These are phyloP conservation scores for Drosophila biarmipes DNA, from an alignment of 1,140 invertebrate genomes.

Conservation along the genomic window DNA sequence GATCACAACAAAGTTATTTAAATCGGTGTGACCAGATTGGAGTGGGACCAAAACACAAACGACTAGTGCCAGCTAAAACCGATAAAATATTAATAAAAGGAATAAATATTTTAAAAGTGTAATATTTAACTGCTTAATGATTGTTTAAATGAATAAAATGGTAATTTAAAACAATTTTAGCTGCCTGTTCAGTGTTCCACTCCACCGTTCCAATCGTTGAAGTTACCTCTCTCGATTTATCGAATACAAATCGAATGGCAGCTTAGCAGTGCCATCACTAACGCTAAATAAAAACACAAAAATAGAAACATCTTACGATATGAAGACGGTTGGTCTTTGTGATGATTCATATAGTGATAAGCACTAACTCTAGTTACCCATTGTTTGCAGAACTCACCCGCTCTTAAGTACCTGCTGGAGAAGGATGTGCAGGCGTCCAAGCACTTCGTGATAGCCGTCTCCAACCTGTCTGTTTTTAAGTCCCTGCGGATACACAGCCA, in stretches of 20 bases:
- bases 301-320: slow-evolving; percentile 12
- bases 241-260: slow-evolving; percentile 5
- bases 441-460: slow-evolving; percentile 86
- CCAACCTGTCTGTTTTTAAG: slow-evolving; percentile 86
- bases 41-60: not conserved
- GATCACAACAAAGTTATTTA: slow-evolving; percentile 34
- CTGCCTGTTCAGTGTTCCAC: not conserved
- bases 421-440: slow-evolving; percentile 88
- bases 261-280: slow-evolving; percentile 14
- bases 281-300: slow-evolving; percentile 27
- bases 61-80: not conserved
- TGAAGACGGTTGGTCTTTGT: slow-evolving; percentile 20
- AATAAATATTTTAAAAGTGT: not conserved
- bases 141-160: not conserved
- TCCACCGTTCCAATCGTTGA: not conserved
- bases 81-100: not conserved
- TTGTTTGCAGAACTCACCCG: slow-evolving; percentile 22
- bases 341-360: slow-evolving; percentile 18
- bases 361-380: too few species aligned
- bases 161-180: not conserved
- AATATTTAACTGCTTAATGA: not conserved
- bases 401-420: slow-evolving; percentile 84
- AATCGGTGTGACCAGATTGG: slow-evolving; percentile 17
- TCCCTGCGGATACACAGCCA: slow-evolving; percentile 88
- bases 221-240: not conserved